Evolutionary conservation across 2,888 invertebrate species (phyloP), one percentile per base, ranked within the genome.

Genomic region (Ophion ellenae): DNA sequence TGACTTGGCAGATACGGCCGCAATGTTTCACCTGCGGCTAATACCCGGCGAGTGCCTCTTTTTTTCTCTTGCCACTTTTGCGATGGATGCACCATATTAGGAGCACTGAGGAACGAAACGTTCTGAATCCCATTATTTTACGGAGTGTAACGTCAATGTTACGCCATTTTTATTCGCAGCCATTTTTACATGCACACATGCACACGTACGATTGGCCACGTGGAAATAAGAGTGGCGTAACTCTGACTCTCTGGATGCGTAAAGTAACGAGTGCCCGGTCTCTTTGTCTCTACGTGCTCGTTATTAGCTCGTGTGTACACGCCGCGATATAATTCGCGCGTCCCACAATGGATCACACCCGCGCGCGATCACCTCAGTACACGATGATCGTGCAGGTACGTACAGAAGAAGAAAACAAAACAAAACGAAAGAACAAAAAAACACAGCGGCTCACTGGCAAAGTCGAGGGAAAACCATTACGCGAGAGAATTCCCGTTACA

Each of bases 321-420:
- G 14, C 59, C 64, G 78, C 61, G 74, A 78, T 74, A 74, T 74
- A 70, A 81, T 81, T 81, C 81, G 84, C 74, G 63, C 81, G 78
- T 85, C 81, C 64, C 81, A 81, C 84, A 77, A 84, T 84, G 84
- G 81, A 84, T 84, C 80, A 66, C 63, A 64, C 24, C 57, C 69
- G 75, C 71, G 6, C 47, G 66, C 45, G 64, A 45, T 57, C 24
- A 32, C 47, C 69, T 45, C 40, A 24, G 32, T 77, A 45, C 73
- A 61, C 61, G 67, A 63, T 63, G 10, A 40, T 73, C 80, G 73
- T 73, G 66, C 47, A 28, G n/a, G 63, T 69, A 45, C 40, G 57
- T 40, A 40, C 64, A 64, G 28, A 57, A 47, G 17, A 66, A 14
- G 74, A 67, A 74, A 45, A 84, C 76, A 17, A 71, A 66, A 57